Evolutionary conservation across 2,113 vertebrate species (phyloP), one percentile per base, ranked within the genome.

Genomic region (Alectura lathami): DNA sequence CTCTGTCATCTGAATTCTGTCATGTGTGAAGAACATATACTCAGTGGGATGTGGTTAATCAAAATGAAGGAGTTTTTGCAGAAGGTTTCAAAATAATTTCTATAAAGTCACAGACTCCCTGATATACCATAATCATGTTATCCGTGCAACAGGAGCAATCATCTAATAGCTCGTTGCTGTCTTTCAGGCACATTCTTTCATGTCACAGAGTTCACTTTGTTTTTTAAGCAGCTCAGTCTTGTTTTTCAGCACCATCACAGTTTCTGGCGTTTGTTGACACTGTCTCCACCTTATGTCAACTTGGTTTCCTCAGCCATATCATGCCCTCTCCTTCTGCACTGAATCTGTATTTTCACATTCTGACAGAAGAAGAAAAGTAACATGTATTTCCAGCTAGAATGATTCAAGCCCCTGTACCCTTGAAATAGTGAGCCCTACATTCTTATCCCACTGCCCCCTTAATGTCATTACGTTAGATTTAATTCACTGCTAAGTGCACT

Each of bases 401-500:
- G 15, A 45, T 60, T 86, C 21, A 82, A 74, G 27, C 30, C 8
- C 68, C 54, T 86, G 77, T 50, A 93, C 68, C 72, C 74, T 94
- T 93, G 53, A 89, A 91, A 47, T 67, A 83, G 32, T 70, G 84
- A 96, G 53, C 38, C 68, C 23, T 88, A 68, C 38, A 72, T 30
- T 62, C 57, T 92, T 80, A 79, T 2, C 22, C 56, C 81, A 89
- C 79, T 95, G 84, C 50, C 78, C 60, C 77, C 96, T 96, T 95
- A 73, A 82, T 93, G 83, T 83, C 73, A 92, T 54, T 74, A 83
- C 90, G 96, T 95, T 82, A 91, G 54, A 80, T 91, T 59, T 93
- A 97, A 92, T 95, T 96, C 91, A 88, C 89, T 68, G 51, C 74
- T 92, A 95, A 95, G 89, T 93, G 77, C 74, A 75, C 36, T 78